Evolutionary conservation across 2,113 vertebrate genomes (phyloP).

Genomic region (Haliaeetus leucogaster): DNA sequence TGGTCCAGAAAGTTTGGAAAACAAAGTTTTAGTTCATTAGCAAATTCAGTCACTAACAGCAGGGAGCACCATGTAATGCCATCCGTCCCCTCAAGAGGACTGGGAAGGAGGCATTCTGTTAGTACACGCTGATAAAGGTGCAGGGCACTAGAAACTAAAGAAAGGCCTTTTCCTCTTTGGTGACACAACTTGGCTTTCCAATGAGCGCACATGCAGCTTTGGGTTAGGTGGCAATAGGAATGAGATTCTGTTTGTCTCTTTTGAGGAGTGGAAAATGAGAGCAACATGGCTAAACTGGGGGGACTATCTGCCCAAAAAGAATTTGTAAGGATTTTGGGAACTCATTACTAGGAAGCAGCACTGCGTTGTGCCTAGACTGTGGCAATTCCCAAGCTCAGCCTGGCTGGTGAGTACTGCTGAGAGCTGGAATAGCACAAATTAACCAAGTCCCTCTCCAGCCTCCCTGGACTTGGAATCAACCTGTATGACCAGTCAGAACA

Average conservation of each 20-base stretch:
- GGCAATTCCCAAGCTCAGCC: neutral
- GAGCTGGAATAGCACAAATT: neutral
- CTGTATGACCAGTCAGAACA: neutral
- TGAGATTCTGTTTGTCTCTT: neutral
- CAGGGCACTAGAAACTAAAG: neutral
- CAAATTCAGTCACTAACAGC: neutral
- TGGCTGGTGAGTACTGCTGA: neutral
- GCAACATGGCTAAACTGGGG: neutral
- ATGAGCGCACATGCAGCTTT: neutral
- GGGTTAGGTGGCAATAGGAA: neutral
- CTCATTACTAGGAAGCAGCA: neutral
- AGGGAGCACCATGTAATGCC: neutral
- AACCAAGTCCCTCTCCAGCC: neutral
- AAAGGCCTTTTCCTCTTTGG: neutral
- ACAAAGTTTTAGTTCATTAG: neutral
- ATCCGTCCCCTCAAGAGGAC: neutral
- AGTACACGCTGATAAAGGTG: neutral
- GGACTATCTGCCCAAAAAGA: neutral
- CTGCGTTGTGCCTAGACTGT: neutral
- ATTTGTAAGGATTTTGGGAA: neutral
- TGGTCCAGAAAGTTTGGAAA: neutral
- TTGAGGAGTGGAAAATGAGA: neutral
- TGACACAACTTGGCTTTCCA: neutral
- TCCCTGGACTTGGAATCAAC: neutral
- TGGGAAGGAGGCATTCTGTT: neutral